phyloP scores from a whole-genome alignment of 2,797 vertebrate genomes.

The Myotis daubentonii region DNA sequence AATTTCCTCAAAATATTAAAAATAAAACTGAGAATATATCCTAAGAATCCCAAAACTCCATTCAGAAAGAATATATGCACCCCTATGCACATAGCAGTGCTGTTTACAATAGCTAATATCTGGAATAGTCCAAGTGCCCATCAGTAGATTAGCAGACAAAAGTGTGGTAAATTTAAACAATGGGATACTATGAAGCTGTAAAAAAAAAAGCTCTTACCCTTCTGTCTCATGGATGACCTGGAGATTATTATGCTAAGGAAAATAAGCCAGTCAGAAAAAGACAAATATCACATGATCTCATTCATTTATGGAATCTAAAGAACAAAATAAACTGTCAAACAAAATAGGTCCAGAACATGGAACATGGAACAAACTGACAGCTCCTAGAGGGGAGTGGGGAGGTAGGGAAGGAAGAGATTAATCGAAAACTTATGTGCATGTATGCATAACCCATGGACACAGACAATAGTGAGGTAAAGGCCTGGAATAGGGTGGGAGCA shows the following conservation, averaged over 20 bases:
- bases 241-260: background rate
- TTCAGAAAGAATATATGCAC: no score
- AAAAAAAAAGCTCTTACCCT: background rate
- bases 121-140: no score
- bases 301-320: background rate
- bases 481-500: background rate
- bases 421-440: background rate
- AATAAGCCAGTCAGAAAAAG: background rate
- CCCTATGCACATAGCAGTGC: no score
- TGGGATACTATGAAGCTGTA: background rate
- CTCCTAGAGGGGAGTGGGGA: background rate
- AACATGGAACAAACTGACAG: background rate
- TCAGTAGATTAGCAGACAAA: no score
- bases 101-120: no score
- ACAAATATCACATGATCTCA: background rate
- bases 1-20: no score
- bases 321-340: background rate
- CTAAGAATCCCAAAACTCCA: no score
- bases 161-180: no score
- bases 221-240: background rate
- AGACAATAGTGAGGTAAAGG: background rate
- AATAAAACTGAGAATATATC: no score
- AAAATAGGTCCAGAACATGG: background rate
- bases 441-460: no score
- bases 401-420: background rate